Evolutionary conservation across 2,888 invertebrate genomes (phyloP).

Genomic region (Papilio protenor): DNA sequence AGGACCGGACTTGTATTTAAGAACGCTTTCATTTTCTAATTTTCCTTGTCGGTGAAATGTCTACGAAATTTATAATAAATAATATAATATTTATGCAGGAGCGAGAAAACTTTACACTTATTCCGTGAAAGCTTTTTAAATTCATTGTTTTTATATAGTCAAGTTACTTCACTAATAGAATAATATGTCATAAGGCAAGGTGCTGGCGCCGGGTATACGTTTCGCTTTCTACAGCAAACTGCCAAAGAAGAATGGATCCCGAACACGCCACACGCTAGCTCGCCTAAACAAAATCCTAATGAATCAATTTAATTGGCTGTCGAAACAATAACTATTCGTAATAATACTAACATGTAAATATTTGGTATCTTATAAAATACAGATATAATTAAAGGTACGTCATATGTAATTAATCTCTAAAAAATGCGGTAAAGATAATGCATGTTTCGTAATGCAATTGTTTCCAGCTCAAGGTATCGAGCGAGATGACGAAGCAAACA

Average conservation of each 20-base stretch:
- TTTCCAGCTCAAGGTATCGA: neutral
- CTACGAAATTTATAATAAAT: neutral
- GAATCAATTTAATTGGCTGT: neutral
- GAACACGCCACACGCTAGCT: conserved; percentile 10
- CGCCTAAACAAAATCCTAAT: neutral
- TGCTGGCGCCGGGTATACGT: neutral
- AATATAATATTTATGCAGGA: no score
- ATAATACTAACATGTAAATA: neutral
- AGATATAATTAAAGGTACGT: neutral
- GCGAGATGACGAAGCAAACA: conserved; percentile 11
- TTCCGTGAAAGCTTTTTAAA: no score
- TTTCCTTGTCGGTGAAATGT: neutral
- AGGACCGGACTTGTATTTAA: neutral
- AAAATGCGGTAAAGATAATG: neutral
- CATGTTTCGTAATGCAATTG: conserved; percentile 11
- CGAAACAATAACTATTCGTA: neutral
- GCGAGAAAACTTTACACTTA: no score
- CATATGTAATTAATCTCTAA: neutral
- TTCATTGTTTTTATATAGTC: no score
- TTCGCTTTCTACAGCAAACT: neutral
- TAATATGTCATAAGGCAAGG: no score
- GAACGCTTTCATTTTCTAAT: neutral
- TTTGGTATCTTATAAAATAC: neutral
- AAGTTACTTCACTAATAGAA: no score
- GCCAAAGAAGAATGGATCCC: neutral